Conservation (phyloP, 2,888 invertebrate genomes). For the Dynastes tityus region DNA sequence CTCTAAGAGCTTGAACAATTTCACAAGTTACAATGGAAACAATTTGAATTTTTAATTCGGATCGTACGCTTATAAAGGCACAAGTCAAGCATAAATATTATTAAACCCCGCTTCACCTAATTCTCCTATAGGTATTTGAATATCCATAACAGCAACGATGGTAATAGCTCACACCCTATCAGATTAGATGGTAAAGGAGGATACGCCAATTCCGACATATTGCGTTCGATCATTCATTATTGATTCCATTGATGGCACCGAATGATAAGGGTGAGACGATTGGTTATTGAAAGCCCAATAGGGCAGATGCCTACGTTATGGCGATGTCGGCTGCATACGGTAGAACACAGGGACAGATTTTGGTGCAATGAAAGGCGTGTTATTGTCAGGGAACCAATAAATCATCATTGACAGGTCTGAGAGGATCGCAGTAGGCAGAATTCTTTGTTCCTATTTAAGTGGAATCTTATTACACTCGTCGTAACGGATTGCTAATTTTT, state of each 20-base stretch:
- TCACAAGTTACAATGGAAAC: conserved; percentile 54
- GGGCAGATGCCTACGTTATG: conserved; percentile 62
- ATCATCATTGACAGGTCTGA: conserved; percentile 66
- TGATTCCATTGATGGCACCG: conserved; percentile 41
- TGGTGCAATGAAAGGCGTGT: conserved; percentile 57
- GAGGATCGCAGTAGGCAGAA: conserved; percentile 48
- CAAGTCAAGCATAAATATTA: conserved; percentile 50
- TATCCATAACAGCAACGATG: conserved; percentile 4
- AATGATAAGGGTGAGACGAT: conserved; percentile 62
- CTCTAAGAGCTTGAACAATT: conserved; percentile 20
- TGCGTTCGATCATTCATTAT: conserved; percentile 41
- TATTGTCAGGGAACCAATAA: conserved; percentile 60
- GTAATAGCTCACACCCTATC: conserved; percentile 15
- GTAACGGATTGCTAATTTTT: conserved; percentile 53
- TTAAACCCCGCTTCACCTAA: not conserved
- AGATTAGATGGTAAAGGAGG: conserved; percentile 28
- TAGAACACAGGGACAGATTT: conserved; percentile 49
- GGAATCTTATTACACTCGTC: conserved; percentile 59
- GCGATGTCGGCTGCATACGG: conserved; percentile 37
- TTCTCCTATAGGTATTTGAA: not conserved
- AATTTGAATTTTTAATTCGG: conserved; percentile 58
- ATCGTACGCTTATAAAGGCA: conserved; percentile 49
- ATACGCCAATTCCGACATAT: conserved; percentile 34
- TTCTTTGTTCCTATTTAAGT: conserved; percentile 63
- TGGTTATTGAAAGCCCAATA: conserved; percentile 65